Conservation (phyloP, 2,113 vertebrate genomes). For the Lanius ludovicianus region DNA sequence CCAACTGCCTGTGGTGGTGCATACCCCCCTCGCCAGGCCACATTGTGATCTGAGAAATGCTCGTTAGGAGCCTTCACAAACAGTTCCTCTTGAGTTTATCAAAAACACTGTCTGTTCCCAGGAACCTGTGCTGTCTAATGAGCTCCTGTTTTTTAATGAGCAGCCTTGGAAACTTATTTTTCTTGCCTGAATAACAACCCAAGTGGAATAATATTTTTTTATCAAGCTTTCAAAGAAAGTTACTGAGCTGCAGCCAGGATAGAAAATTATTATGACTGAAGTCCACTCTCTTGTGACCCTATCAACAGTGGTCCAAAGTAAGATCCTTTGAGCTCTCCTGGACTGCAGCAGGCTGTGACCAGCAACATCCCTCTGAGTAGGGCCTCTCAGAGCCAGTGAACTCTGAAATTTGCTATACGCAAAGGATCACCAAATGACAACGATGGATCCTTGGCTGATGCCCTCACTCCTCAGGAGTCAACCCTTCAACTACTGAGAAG, state of each 20-base stretch:
- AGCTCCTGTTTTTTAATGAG: background rate
- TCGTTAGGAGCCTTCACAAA: background rate
- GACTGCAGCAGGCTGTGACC: background rate
- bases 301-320: background rate
- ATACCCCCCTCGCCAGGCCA: background rate
- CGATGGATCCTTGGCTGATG: background rate
- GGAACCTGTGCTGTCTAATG: background rate
- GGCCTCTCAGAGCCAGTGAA: too few relatives aligned
- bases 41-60: background rate
- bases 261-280: background rate
- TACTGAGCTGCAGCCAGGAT: background rate
- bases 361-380: background rate
- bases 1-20: background rate
- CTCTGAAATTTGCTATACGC: background rate
- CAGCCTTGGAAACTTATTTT: background rate
- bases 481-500: background rate
- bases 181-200: background rate
- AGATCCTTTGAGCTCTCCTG: background rate
- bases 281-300: background rate
- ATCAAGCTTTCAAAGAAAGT: background rate
- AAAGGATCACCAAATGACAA: background rate
- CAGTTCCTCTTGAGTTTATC: background rate
- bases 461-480: background rate
- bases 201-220: background rate
- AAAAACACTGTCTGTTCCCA: background rate